A percentile compares a stretch with the other conserved stretches of the same genome.
Conservation (phyloP, 2,797 vertebrate species). For the Melanotaenia trifasciata region DNA sequence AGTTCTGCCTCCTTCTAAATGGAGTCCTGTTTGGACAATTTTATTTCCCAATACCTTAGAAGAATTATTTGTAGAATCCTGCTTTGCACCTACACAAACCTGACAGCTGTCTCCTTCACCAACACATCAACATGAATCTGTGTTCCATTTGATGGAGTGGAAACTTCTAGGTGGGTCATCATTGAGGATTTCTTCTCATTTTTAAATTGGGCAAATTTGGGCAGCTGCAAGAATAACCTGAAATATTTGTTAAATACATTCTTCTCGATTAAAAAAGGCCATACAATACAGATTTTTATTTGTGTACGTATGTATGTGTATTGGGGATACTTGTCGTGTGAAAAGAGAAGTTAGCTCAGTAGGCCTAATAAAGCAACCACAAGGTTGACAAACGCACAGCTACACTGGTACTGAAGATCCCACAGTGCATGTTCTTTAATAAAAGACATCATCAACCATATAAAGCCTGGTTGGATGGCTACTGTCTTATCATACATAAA, state of each 20-base stretch:
- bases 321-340: too few species aligned
- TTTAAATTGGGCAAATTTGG: not conserved
- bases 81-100: not conserved
- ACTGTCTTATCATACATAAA: too few species aligned
- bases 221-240: not conserved
- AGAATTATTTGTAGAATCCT: not conserved
- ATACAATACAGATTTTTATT: too few species aligned
- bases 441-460: too few species aligned
- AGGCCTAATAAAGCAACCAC: too few species aligned
- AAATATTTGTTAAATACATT: not conserved
- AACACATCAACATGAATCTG: not conserved
- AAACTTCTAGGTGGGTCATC: not conserved
- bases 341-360: too few species aligned
- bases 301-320: too few species aligned
- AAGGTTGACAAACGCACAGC: too few species aligned
- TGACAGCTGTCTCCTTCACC: not conserved
- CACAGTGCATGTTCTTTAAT: too few species aligned
- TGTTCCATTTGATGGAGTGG: conserved; percentile 2
- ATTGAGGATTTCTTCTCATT: rapidly evolving
- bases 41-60: conserved; percentile 2
- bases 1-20: not conserved
- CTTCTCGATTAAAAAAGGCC: not conserved
- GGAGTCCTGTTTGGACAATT: not conserved
- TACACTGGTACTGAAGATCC: too few species aligned
- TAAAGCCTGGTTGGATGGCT: too few species aligned